Evolutionary conservation across 2,888 invertebrate species (phyloP), one percentile per base, ranked within the genome.

Genomic region (Nephrotoma appendiculata): DNA sequence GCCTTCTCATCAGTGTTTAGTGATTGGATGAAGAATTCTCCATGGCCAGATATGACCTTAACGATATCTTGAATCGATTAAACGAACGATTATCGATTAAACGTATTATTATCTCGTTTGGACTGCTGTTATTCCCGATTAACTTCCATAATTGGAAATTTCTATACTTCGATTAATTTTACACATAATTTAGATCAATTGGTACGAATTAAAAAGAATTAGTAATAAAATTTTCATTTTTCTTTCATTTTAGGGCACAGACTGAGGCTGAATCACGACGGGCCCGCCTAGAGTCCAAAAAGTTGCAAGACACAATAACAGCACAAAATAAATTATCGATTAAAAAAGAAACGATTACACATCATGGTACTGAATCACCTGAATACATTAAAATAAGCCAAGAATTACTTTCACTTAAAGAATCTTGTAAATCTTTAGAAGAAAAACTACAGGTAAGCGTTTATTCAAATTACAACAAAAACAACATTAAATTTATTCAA

Each of bases 391-490:
- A 91, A 88, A 89, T 93, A 88, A 90, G 92, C 7, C 91, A 91
- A 88, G 94, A 94, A 90, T 92, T 94, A 91, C 93, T 93, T 92
- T 92, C 92, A 90, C 92, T 94, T 89, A 94, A 94, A 89, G 92
- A 94, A 90, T 93, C 93, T 87, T 94, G 94, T 89, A 94, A 93
- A 92, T 92, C 93, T 90, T 93, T 95, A 91, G 94, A 94, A 90
- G 94, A 94, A 90, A 94, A 94, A 92, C 92, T 94, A 90, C 94
- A 94, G 93, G 95, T 95, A 90, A 90, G 90, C 2, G 2, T 52
- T 52, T 6, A 52, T 52, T 52, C 15, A 15, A 52, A 6, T 52
- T 52, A 31, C 71, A 71, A 71, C 31, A 71, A 31, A 9, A 71
- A 71, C 15, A 57, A 57, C 15, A 57, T 57, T 57, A 15, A 15